These are phyloP conservation scores for Xiphias gladius DNA, from an alignment of 2,113 vertebrate genomes.

Conservation along the genomic window DNA sequence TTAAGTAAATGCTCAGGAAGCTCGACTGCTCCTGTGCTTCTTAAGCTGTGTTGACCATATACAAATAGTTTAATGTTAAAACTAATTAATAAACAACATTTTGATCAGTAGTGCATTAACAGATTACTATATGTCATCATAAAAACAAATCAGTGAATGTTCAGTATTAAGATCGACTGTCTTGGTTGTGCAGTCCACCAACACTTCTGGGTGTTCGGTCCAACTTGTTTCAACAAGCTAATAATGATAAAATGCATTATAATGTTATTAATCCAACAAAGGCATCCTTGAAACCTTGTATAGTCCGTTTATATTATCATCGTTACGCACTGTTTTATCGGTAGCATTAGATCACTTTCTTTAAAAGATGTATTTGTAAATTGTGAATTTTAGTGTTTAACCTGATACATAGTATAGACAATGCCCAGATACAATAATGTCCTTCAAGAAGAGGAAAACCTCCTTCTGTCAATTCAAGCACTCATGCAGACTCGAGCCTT, in stretches of 20 bases:
- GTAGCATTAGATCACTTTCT: background rate
- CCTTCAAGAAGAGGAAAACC: constrained; percentile 3
- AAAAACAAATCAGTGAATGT: background rate
- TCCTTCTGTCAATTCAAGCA: background rate
- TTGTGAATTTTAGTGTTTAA: background rate
- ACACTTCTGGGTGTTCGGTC: too few species aligned
- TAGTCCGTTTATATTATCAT: background rate
- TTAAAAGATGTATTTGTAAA: background rate
- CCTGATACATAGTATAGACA: background rate
- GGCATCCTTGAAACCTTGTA: background rate
- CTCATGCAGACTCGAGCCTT: background rate
- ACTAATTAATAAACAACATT: background rate
- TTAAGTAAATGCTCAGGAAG: constrained; percentile 14
- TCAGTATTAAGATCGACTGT: background rate
- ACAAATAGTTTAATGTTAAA: background rate
- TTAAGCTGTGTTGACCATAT: background rate
- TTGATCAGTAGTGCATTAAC: background rate
- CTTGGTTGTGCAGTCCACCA: background rate
- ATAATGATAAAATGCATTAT: background rate
- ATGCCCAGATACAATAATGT: background rate
- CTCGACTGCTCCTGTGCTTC: background rate
- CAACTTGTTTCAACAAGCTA: too few species aligned
- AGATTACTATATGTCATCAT: background rate
- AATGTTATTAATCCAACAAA: background rate
- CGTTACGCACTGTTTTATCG: background rate